These are phyloP conservation scores for Drosophila anomalipes DNA, from an alignment of 2,888 invertebrate genomes.

Conservation along the genomic window DNA sequence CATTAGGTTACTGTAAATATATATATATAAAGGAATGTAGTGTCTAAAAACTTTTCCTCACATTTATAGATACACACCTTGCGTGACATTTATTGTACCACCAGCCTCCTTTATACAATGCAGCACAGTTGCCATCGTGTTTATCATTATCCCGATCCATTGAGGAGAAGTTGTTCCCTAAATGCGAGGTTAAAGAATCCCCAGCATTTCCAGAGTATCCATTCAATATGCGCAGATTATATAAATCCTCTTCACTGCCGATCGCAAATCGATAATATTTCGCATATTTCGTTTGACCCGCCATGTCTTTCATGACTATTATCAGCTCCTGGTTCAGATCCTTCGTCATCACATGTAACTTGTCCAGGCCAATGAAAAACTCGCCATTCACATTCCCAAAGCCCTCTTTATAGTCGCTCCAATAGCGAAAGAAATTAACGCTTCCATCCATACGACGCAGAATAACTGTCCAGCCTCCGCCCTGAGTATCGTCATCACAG, in stretches of 20 bases:
- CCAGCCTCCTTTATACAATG: conserved; percentile 89
- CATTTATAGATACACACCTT: conserved; percentile 83
- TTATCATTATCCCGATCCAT: conserved; percentile 89
- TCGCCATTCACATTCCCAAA: conserved; percentile 90
- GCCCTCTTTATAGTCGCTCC: conserved; percentile 87
- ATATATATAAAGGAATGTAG: background rate
- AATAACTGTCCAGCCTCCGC: conserved; percentile 90
- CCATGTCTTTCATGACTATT: conserved; percentile 88
- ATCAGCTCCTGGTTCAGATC: conserved; percentile 86
- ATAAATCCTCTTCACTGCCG: conserved; percentile 88
- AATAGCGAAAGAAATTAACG: conserved; percentile 88
- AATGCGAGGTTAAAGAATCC: conserved; percentile 89
- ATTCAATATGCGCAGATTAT: conserved; percentile 88
- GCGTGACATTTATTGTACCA: conserved; percentile 90
- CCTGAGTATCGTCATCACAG: conserved; percentile 85
- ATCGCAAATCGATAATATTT: conserved; percentile 88
- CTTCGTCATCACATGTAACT: conserved; percentile 86
- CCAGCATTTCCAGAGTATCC: conserved; percentile 88
- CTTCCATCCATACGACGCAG: conserved; percentile 89
- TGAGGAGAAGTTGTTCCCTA: conserved; percentile 89
- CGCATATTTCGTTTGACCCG: conserved; percentile 87
- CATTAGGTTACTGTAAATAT: conserved; percentile 87
- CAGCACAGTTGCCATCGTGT: conserved; percentile 89
- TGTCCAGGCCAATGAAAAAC: conserved; percentile 90
- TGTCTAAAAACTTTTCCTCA: background rate